Base-by-base conservation (phyloP, 1,140 invertebrate species). In the Ooceraea biroi region DNA sequence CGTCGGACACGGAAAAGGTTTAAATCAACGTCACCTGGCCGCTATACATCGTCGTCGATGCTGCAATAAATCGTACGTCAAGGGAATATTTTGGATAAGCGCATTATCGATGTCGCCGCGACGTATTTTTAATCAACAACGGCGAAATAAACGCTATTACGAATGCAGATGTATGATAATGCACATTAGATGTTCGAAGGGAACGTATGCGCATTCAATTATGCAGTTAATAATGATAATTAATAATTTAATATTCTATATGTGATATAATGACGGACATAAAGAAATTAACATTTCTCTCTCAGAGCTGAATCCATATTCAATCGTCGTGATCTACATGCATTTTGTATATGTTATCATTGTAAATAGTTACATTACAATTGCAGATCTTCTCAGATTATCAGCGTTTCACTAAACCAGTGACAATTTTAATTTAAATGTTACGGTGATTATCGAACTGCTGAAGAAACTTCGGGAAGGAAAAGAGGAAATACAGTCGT, bases 371-470 rank as follows among this genome's bases (percentile, higher is more conserved):
- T 36, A 36, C 36, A 36, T 36, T 36, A 36, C 36, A 7, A 36
- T 36, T 3, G 7, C 7, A 3, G 7, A 36, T 36, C 7, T 36
- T 2, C 36, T 36, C 36, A 36, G 36, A 19, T 17, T 41, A 46
- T 30, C 52, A n/a, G 7, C 11, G 22, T 46, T 69, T 57, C 65
- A 17, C 14, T 36, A 19, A 71, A 66, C 52, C 57, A 41, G 50
- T n/a, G 41, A 19, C 57, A 69, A 57, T 80, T 80, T 80, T 80
- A 80, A 80, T 80, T n/a, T 80, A 80, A 80, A 30, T 46, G 30
- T 68, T 57, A 57, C 65, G 65, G 19, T n/a, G 44, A 27, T 76
- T 60, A 36, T 25, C 58, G n/a, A 71, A 80, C 30, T 80, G 65
- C 63, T 22, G 71, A 80, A 80, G 76, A 80, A 80, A 8, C 41